Evolutionary conservation across 2,113 vertebrate genomes (phyloP).

Genomic region (Gorsachius goisagi): DNA sequence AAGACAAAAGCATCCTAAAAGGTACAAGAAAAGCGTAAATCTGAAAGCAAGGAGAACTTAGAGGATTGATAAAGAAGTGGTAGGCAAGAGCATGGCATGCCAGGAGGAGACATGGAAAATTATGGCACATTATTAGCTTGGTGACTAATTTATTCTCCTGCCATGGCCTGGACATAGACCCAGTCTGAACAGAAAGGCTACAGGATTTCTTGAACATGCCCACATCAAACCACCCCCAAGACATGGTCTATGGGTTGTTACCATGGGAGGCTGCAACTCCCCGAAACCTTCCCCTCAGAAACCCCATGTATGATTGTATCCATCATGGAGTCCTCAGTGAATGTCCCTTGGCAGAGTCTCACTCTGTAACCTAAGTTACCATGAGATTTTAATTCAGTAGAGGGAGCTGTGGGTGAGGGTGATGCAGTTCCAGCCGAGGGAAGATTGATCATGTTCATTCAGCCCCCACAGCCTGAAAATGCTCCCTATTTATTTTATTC

Average conservation of each 20-base stretch:
- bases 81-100: not conserved
- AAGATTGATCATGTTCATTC: slow-evolving; percentile 78
- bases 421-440: slow-evolving; percentile 23
- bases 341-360: not conserved
- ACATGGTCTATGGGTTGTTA: not conserved
- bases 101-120: not conserved
- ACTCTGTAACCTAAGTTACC: slow-evolving; percentile 6
- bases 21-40: not conserved
- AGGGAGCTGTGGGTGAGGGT: slow-evolving; percentile 70
- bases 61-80: not conserved
- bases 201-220: not conserved
- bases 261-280: not conserved
- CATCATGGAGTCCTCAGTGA: not conserved
- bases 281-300: not conserved
- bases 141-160: not conserved
- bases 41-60: not conserved
- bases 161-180: not conserved
- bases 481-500: slow-evolving; percentile 79
- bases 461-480: slow-evolving; percentile 73
- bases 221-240: not conserved
- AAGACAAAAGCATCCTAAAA: not conserved
- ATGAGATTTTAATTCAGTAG: slow-evolving; percentile 70
- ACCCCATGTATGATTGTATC: not conserved
- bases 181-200: not conserved
- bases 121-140: not conserved